These are phyloP conservation scores for Anser brachyrhynchus DNA, from an alignment of 2,113 vertebrate genomes.

Conservation along the genomic window DNA sequence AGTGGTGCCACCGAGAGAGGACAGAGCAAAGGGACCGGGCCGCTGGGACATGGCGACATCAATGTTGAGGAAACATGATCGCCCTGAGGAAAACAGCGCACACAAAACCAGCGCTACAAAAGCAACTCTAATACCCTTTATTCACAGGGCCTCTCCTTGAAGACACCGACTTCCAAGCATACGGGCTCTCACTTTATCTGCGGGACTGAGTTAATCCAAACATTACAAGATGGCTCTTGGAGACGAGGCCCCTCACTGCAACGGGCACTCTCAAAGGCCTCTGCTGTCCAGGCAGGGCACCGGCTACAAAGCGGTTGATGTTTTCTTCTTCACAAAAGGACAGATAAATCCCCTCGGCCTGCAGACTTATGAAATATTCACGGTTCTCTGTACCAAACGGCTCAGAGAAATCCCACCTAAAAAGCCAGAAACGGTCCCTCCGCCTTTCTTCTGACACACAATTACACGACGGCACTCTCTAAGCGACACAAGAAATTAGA, in stretches of 20 bases:
- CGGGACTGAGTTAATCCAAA: background rate
- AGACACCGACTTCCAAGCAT: background rate
- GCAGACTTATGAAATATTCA: background rate
- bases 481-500: background rate
- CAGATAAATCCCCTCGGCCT: background rate
- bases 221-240: rapidly evolving
- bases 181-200: background rate
- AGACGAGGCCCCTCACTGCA: rapidly evolving
- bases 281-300: background rate
- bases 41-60: rapidly evolving
- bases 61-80: background rate
- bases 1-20: rapidly evolving
- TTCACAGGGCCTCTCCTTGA: background rate
- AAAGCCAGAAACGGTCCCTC: background rate
- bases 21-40: background rate
- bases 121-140: background rate
- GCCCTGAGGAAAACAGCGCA: background rate
- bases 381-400: rapidly evolving
- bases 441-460: background rate
- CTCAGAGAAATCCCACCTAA: background rate
- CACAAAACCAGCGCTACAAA: background rate
- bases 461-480: background rate
- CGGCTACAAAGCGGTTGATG: background rate
- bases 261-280: rapidly evolving
- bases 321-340: background rate